Conservation (phyloP, 2,113 vertebrate species). For the Zosterops japonicus region DNA sequence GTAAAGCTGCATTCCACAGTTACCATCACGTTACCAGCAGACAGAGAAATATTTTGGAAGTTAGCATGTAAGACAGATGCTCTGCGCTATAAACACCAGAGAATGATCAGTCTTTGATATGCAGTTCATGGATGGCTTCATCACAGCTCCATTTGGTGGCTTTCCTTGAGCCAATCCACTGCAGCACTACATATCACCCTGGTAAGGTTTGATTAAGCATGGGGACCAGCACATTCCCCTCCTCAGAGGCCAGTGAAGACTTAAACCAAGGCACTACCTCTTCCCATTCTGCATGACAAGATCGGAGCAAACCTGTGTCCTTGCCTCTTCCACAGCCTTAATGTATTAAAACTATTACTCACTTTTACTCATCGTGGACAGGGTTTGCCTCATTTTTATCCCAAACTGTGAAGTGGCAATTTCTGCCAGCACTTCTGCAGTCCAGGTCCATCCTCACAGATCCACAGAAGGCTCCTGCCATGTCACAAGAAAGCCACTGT, state of each 20-base stretch:
- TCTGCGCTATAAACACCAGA: neutral
- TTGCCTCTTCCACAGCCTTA: neutral
- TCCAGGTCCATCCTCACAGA: neutral
- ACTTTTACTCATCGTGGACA: neutral
- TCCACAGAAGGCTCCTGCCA: neutral
- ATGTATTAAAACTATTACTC: neutral
- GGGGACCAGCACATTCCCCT: neutral
- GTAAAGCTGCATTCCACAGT: neutral
- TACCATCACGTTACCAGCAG: neutral
- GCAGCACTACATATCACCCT: neutral
- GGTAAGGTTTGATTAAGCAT: neutral
- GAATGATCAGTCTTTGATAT: neutral
- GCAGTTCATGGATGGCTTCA: neutral
- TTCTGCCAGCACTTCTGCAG: neutral
- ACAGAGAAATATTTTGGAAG: slow-evolving; percentile 13
- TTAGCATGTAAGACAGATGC: neutral
- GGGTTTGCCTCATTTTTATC: neutral
- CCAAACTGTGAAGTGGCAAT: neutral
- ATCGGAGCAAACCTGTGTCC: accelerated
- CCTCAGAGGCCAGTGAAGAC: neutral
- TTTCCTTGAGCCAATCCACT: neutral
- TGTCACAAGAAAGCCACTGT: accelerated
- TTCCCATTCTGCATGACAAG: neutral
- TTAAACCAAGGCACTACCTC: neutral
- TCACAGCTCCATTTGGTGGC: neutral